A percentile compares a stretch with the other conserved stretches of the same genome.
phyloP scores from a whole-genome alignment of 2,113 vertebrate species.

The Xenopus tropicalis region UCB_Xtro_10.0 CM004451.2:90903001-90903500 shows the following conservation, averaged over 20 bases:
- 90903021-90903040: constrained; percentile 64
- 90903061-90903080: constrained; percentile 71
- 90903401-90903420: no score
- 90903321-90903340: no score
- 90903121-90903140: not conserved
- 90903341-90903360: constrained; percentile 49
- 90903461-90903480: constrained; percentile 49
- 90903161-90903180: constrained; percentile 57
- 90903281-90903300: no score
- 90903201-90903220: constrained; percentile 91
- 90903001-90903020: not conserved
- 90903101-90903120: constrained; percentile 54
- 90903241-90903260: constrained; percentile 89
- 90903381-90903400: constrained; percentile 49
- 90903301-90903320: constrained; percentile 39
- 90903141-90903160: not conserved
- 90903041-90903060: constrained; percentile 73
- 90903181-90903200: constrained; percentile 80
- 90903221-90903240: constrained; percentile 90
- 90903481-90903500: no score
- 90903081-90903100: constrained; percentile 82
- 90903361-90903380: no score
- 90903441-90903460: no score
- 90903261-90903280: constrained; percentile 62
- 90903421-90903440: constrained; percentile 49